Percentiles rank a stretch among this genome's conserved stretches.
phyloP scores from a whole-genome alignment of 2,888 invertebrate species.

The Molanna angustata region DNA sequence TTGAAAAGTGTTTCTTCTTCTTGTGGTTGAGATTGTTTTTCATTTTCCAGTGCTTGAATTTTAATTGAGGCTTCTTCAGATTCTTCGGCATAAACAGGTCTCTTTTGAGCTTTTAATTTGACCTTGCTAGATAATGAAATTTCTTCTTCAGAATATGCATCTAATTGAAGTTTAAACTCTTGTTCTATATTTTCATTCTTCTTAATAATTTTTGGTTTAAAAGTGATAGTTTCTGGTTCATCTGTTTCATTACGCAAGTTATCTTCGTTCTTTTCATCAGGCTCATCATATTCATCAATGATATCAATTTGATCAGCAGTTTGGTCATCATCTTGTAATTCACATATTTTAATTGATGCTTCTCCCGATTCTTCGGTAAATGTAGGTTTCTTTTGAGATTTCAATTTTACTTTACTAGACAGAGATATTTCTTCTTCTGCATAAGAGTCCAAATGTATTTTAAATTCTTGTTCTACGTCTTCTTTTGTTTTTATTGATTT shows the following conservation, averaged over 20 bases:
- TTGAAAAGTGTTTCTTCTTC: slow-evolving; percentile 9
- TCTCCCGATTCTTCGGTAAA: slow-evolving; percentile 77
- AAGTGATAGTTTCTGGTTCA: slow-evolving; percentile 75
- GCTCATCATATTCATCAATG: slow-evolving; percentile 43
- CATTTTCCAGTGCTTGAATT: slow-evolving; percentile 44
- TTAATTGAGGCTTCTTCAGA: slow-evolving; percentile 70
- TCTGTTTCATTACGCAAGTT: slow-evolving; percentile 48
- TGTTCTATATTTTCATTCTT: slow-evolving; percentile 88
- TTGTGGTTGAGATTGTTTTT: slow-evolving; percentile 41
- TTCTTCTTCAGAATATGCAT: slow-evolving; percentile 85
- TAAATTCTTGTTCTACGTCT: slow-evolving; percentile 87
- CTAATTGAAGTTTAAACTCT: slow-evolving; percentile 82
- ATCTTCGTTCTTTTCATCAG: slow-evolving; percentile 48
- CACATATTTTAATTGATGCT: slow-evolving; percentile 67
- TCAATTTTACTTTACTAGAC: slow-evolving; percentile 78
- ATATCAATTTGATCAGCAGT: slow-evolving; percentile 55
- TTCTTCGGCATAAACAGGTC: slow-evolving; percentile 73
- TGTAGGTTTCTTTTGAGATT: slow-evolving; percentile 69
- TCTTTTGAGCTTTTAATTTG: slow-evolving; percentile 70
- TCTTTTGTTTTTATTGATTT: slow-evolving; percentile 75
- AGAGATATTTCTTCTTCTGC: slow-evolving; percentile 86
- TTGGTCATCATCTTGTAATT: slow-evolving; percentile 53
- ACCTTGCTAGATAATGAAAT: slow-evolving; percentile 83
- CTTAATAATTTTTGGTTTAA: slow-evolving; percentile 71
- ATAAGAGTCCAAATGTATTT: slow-evolving; percentile 79